A percentile compares a stretch with the other conserved stretches of the same genome.
These are phyloP conservation scores for Falco naumanni DNA, from an alignment of 2,797 vertebrate genomes.

Conservation along the genomic window DNA sequence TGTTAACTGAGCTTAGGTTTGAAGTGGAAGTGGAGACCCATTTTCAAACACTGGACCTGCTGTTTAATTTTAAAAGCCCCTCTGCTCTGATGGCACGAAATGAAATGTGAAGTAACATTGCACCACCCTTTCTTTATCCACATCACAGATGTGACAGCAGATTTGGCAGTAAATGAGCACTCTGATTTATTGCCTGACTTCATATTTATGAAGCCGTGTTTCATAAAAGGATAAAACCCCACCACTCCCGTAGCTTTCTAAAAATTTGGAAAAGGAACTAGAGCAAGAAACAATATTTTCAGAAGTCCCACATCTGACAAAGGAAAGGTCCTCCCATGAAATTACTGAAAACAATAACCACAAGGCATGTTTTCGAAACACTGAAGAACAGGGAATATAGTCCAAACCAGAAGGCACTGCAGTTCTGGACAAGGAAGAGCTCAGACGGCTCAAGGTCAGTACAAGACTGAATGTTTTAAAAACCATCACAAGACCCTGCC, in stretches of 20 bases:
- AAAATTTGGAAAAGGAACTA: neutral
- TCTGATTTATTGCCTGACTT: neutral
- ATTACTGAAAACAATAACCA: neutral
- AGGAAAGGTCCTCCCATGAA: neutral
- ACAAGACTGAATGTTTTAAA: neutral
- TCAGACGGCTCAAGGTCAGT: neutral
- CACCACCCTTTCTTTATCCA: neutral
- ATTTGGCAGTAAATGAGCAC: neutral
- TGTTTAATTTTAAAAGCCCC: neutral
- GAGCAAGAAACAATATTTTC: neutral
- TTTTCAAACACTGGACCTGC: neutral
- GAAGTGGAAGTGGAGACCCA: neutral
- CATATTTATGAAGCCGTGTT: neutral
- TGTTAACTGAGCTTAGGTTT: neutral
- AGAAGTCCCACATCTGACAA: neutral
- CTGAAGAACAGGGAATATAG: neutral
- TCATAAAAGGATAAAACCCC: neutral
- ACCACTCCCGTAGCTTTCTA: neutral
- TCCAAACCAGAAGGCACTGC: neutral
- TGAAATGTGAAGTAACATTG: neutral
- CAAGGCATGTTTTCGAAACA: neutral
- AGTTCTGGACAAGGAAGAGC: neutral
- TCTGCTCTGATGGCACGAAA: neutral
- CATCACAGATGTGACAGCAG: neutral
- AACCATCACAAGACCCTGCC: neutral